Evolutionary conservation across 2,113 vertebrate genomes (phyloP).

Genomic region (Phaethon lepturus): DNA sequence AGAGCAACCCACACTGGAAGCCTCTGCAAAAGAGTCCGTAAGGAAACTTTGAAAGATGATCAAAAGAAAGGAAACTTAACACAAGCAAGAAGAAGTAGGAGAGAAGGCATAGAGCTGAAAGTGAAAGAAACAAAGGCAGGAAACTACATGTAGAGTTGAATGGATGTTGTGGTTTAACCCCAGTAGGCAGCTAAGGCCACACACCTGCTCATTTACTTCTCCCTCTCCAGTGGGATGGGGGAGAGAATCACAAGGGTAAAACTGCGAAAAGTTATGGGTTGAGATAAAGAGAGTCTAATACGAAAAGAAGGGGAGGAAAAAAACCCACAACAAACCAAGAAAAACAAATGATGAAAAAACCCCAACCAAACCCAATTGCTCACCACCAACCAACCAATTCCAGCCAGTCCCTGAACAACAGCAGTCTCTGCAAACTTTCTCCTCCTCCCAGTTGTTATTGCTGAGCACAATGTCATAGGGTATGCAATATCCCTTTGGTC

Average conservation of each 20-base stretch:
- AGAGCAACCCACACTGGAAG: background rate
- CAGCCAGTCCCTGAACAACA: background rate
- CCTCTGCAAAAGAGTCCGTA: background rate
- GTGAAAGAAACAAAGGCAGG: background rate
- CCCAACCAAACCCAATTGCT: background rate
- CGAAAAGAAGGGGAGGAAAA: too few species aligned
- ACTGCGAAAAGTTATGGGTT: background rate
- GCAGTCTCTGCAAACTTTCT: background rate
- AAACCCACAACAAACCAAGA: background rate
- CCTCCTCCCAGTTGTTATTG: background rate
- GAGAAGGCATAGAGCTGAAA: background rate
- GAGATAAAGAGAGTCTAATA: background rate
- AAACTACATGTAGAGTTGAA: background rate
- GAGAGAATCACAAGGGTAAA: background rate
- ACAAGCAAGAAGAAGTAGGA: background rate
- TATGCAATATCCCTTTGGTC: background rate
- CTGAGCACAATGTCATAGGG: background rate
- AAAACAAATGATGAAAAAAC: background rate
- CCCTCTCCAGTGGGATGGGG: background rate
- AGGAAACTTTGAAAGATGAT: background rate
- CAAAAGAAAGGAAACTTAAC: background rate
- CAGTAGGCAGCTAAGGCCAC: background rate
- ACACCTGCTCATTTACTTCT: background rate
- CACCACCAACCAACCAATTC: background rate
- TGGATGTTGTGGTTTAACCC: rapidly evolving